Base-by-base conservation (phyloP, 1,140 invertebrate genomes). In the Leptonema lineaticorne region DNA sequence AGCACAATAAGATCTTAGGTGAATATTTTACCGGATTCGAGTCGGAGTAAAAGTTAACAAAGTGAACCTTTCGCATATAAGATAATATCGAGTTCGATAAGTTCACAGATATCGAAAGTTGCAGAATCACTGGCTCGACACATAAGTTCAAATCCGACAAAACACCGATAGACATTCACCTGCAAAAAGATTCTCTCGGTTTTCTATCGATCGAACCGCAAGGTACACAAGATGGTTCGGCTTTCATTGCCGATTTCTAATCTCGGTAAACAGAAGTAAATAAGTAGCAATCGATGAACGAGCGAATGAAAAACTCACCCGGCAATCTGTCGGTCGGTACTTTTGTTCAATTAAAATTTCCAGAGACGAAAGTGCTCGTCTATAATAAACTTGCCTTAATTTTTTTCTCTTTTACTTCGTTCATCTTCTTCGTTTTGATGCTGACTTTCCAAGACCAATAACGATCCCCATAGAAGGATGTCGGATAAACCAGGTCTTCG, bases 391-490 rank as follows among this genome's bases (percentile, higher is more conserved):
- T 9, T 41, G 16, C 37, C 37, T 41, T 37, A 16, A 59, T 29
- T n/a, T n/a, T n/a, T n/a, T n/a, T n/a, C n/a, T n/a, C n/a, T n/a
- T n/a, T n/a, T n/a, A 66, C 28, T 28, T 33, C 63, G 29, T 18
- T 67, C 60, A 67, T 59, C 60, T 67, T 67, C 65, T 67, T 59
- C 59, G 57, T 48, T 67, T 53, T 59, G 56, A n/a, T 29, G 41
- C 65, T 67, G 26, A 26, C 65, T 59, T 50, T 30, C 22, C 14
- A 48, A 29, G 30, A 27, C 65, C 37, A 41, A 58, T 67, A 59
- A 59, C 48, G 65, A 67, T 59, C 56, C 57, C 65, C 65, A 59
- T 67, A 67, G 46, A 67, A 67, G 65, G 65, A 67, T n/a, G 53
- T 56, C 33, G 50, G 45, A 22, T 48, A 66, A 67, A 67, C 65